These are phyloP conservation scores for Carassius carassius DNA, from an alignment of 2,113 vertebrate species.

Conservation along the genomic window DNA sequence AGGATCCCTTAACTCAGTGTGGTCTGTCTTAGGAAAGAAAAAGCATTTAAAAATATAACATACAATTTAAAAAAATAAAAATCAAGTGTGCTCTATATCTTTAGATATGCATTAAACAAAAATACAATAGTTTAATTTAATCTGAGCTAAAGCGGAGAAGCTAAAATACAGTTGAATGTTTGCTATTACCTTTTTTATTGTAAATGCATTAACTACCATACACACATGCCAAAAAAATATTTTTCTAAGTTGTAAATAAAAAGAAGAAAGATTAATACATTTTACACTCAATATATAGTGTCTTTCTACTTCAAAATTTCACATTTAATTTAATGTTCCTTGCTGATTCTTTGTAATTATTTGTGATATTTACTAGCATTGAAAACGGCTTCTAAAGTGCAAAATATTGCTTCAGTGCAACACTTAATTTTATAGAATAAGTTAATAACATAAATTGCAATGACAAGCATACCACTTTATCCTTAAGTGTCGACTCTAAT, in stretches of 20 bases:
- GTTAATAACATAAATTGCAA: not conserved
- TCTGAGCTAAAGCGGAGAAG: not conserved
- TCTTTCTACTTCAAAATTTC: too few relatives aligned
- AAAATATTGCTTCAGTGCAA: not conserved
- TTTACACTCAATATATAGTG: too few relatives aligned
- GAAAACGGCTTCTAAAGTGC: too few relatives aligned
- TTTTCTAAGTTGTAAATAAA: too few relatives aligned
- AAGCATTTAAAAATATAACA: not conserved
- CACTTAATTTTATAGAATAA: too few relatives aligned
- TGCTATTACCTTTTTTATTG: too few relatives aligned
- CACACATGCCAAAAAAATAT: not conserved
- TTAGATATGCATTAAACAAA: not conserved
- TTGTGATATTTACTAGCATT: too few relatives aligned
- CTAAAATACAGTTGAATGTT: not conserved
- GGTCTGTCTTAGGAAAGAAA: constrained; percentile 61
- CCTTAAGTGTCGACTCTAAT: constrained; percentile 64
- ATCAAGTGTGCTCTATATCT: not conserved
- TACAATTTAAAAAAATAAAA: not conserved
- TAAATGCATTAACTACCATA: not conserved
- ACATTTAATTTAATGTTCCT: too few relatives aligned
- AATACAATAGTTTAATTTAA: not conserved
- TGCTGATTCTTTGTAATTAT: too few relatives aligned
- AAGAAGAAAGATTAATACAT: too few relatives aligned
- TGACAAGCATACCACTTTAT: not conserved
- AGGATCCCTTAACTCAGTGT: constrained; percentile 72